Evolutionary conservation across 2,888 invertebrate genomes (phyloP).

Genomic region (Drosophila pseudotalamancana): DNA sequence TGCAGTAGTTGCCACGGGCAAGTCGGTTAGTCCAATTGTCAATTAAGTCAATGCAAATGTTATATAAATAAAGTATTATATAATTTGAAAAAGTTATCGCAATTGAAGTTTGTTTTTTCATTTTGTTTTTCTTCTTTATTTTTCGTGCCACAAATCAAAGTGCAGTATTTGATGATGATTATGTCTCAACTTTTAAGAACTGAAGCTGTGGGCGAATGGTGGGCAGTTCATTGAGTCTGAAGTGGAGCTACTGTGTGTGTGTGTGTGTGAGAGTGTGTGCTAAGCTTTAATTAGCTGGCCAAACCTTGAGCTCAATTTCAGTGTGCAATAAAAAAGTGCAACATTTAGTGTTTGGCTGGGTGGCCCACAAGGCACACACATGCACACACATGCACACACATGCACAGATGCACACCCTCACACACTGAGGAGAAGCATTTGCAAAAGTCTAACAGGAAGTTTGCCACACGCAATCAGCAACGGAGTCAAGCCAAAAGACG

Average conservation of each 20-base stretch:
- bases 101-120: too few species aligned
- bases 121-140: too few species aligned
- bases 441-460: constrained; percentile 65
- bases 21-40: constrained; percentile 55
- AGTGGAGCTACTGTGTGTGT: constrained; percentile 62
- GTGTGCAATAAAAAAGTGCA: constrained; percentile 60
- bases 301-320: constrained; percentile 68
- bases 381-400: not conserved
- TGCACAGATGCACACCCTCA: not conserved
- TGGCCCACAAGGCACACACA: constrained; percentile 55
- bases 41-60: constrained; percentile 69
- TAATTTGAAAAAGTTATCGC: constrained; percentile 45
- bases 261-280: constrained; percentile 10
- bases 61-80: constrained; percentile 58
- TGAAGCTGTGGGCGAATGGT: constrained; percentile 52
- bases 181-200: constrained; percentile 9
- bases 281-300: constrained; percentile 67
- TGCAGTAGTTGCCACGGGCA: constrained; percentile 35
- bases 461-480: constrained; percentile 76
- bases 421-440: not conserved
- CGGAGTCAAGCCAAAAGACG: constrained; percentile 33
- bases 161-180: constrained; percentile 33
- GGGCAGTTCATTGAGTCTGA: constrained; percentile 52
- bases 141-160: constrained; percentile 18
- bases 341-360: constrained; percentile 63